Conservation (phyloP, 2,888 invertebrate genomes). For the Cloeon dipterum region DNA sequence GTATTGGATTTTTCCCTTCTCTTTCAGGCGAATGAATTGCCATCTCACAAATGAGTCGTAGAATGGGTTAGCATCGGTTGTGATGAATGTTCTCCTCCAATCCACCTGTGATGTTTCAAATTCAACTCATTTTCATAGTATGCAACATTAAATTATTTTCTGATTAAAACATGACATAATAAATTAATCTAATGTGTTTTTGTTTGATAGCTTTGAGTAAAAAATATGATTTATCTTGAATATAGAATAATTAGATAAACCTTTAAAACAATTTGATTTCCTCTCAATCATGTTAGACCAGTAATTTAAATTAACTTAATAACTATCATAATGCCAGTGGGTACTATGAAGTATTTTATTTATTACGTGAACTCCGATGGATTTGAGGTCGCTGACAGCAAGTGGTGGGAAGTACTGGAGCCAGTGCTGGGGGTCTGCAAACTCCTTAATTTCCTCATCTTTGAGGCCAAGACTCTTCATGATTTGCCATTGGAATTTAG, state of each 20-base stretch:
- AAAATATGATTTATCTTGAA: too few species aligned
- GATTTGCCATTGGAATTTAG: slow-evolving; percentile 97
- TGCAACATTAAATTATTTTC: not conserved
- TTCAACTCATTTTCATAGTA: slow-evolving; percentile 1
- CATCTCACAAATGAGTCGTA: slow-evolving; percentile 95
- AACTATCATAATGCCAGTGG: too few species aligned
- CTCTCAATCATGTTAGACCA: too few species aligned
- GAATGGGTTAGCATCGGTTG: slow-evolving; percentile 93
- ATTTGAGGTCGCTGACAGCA: slow-evolving; percentile 63
- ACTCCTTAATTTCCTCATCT: slow-evolving; percentile 80
- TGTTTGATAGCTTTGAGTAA: too few species aligned
- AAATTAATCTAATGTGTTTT: not conserved
- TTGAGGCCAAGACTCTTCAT: slow-evolving; percentile 80
- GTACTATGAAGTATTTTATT: too few species aligned
- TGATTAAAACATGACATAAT: too few species aligned
- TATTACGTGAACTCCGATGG: slow-evolving; percentile 74
- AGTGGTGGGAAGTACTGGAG: slow-evolving; percentile 90
- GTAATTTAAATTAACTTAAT: too few species aligned
- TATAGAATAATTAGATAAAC: too few species aligned
- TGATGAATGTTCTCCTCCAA: slow-evolving; percentile 95
- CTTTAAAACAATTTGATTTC: too few species aligned
- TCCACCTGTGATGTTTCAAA: slow-evolving; percentile 42
- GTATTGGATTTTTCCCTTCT: slow-evolving; percentile 75
- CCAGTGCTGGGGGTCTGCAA: slow-evolving; percentile 83
- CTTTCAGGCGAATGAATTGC: slow-evolving; percentile 77